phyloP scores from a whole-genome alignment of 2,888 invertebrate species.

The Idaea straminata region DNA sequence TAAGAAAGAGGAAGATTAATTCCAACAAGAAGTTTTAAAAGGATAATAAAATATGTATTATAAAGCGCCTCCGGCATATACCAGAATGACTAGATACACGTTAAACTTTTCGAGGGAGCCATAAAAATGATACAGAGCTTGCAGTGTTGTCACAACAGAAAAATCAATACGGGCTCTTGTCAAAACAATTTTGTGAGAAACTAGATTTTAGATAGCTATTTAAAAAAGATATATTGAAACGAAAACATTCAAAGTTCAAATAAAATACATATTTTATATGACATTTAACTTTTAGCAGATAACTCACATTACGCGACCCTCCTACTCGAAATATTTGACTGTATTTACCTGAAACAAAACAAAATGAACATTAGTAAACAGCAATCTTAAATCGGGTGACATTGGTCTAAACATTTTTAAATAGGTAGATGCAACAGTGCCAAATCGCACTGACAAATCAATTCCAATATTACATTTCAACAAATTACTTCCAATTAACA shows the following conservation, averaged over 20 bases:
- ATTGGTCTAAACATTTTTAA: neutral
- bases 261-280: neutral
- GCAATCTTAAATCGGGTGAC: neutral
- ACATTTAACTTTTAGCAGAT: neutral
- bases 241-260: constrained; percentile 23
- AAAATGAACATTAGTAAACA: constrained; percentile 14
- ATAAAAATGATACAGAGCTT: constrained; percentile 66
- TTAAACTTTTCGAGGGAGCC: constrained; percentile 53
- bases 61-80: constrained; percentile 48
- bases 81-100: constrained; percentile 46
- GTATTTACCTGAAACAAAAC: constrained; percentile 40
- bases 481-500: constrained; percentile 8
- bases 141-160: constrained; percentile 47
- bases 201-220: constrained; percentile 12
- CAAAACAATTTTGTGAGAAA: constrained; percentile 45
- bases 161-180: constrained; percentile 64
- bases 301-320: constrained; percentile 9
- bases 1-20: constrained; percentile 38
- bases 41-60: constrained; percentile 62
- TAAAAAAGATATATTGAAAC: constrained; percentile 6
- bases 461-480: constrained; percentile 3
- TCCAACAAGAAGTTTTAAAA: constrained; percentile 46
- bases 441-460: constrained; percentile 13
- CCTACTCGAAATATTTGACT: constrained; percentile 9
- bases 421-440: constrained; percentile 8